Evolutionary conservation across 2,888 invertebrate genomes (phyloP), one percentile per base, ranked within the genome.

Genomic region (Hydroisotoma schaefferi): DNA sequence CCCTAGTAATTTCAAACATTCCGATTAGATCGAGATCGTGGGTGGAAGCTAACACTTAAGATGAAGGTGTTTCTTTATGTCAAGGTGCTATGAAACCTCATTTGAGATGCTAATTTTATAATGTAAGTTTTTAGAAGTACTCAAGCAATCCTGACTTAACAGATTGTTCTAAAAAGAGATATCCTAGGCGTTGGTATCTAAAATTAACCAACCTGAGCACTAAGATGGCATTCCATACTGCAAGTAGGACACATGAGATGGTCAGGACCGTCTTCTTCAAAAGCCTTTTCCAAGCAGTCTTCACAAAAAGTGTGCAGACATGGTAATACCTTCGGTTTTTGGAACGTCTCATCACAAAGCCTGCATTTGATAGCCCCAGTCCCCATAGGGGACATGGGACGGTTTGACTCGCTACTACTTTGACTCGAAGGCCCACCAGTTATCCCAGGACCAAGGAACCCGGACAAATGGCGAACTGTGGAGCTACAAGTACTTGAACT

Each of bases 251-350:
- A 92, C 69, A 84, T 82, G 67, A 89, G 82, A 77, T 86, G 87
- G 75, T 87, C 86, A 22, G 83, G 82, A 70, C 82, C 82, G 15
- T 46, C 52, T 29, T 64, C 64, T 28, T 83, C 83, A 75, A 83
- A 82, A 74, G 82, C 83, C 75, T 87, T 84, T 77, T 90, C 90
- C 75, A 90, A 80, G 78, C 91, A 92, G 73, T 82, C 81, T 76
- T 86, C 85, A 81, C 92, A 92, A 78, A 90, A 88, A 18, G 87
- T 87, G 80, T 91, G 91, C 76, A 86, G 86, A 81, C 89, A 90
- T 76, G 87, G 83, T 73, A 88, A 81, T 73, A 88, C 85, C 80
- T 87, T 87, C 23, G 87, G 86, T 74, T 85, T 84, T 73, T 83
- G 81, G 76, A 84, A 87, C 52, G 85, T 84, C 76, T 90, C 88